Evolutionary conservation across 1,140 invertebrate genomes (phyloP).

Genomic region (Rhopalosiphum padi): DNA sequence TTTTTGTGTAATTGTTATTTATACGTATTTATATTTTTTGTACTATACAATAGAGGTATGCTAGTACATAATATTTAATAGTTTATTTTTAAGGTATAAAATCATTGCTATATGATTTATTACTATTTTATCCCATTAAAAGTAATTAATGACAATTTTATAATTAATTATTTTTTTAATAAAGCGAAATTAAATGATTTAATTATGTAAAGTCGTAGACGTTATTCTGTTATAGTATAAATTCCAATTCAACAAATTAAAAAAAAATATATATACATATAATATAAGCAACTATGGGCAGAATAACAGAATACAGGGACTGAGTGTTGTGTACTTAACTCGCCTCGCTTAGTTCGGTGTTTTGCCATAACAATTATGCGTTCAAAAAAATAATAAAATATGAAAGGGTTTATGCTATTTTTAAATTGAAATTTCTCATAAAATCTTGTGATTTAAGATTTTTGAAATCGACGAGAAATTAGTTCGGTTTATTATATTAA

Average conservation of each 20-base stretch:
- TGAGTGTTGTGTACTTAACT: not conserved
- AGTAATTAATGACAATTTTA: not conserved
- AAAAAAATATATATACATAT: too few relatives aligned
- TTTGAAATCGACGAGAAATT: not conserved
- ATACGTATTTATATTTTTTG: not conserved
- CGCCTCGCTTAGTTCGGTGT: not conserved
- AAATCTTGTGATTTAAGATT: not conserved
- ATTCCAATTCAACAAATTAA: not conserved
- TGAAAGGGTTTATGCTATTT: not conserved
- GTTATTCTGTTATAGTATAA: not conserved
- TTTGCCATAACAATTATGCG: not conserved
- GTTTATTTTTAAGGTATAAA: not conserved
- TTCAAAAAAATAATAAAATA: not conserved
- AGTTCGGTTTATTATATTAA: not conserved
- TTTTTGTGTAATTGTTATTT: not conserved
- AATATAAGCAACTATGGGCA: not conserved
- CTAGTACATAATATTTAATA: not conserved
- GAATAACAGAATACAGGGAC: not conserved
- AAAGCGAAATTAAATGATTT: not conserved
- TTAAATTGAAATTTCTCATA: not conserved
- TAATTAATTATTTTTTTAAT: constrained; percentile 14
- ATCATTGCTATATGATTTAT: not conserved
- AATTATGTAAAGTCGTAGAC: not conserved
- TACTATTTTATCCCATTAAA: not conserved
- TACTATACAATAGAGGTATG: too few relatives aligned